These are phyloP conservation scores for Fopius arisanus DNA, from an alignment of 1,140 invertebrate genomes.

Conservation along the genomic window DNA sequence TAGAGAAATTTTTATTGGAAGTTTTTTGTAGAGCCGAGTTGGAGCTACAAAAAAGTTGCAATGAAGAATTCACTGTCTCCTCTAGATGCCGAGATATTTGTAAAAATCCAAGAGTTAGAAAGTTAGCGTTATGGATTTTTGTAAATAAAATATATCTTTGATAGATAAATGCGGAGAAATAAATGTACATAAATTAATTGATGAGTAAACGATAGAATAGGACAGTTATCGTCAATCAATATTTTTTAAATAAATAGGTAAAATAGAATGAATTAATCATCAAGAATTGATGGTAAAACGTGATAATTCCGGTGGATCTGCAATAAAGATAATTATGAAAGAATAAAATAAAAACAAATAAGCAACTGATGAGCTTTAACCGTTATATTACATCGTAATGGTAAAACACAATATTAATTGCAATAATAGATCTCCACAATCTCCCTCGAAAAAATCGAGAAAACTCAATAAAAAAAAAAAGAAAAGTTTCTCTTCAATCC, in stretches of 20 bases:
- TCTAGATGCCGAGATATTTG: too few species aligned
- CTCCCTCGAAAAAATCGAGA: not conserved
- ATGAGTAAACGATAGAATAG: not conserved
- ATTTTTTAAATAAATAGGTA: not conserved
- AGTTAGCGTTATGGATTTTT: too few species aligned
- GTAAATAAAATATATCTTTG: not conserved
- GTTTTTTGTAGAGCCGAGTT: too few species aligned
- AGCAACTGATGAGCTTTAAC: slow-evolving; percentile 38
- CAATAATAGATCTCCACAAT: slow-evolving; percentile 32
- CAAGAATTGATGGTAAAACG: not conserved
- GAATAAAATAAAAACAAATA: not conserved
- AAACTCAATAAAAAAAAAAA: slow-evolving; percentile 31
- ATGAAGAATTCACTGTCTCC: too few species aligned
- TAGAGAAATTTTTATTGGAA: not conserved
- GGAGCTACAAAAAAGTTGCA: too few species aligned
- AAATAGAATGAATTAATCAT: not conserved
- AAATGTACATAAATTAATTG: not conserved
- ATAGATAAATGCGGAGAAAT: not conserved
- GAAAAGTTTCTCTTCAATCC: slow-evolving; percentile 31
- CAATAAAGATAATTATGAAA: not conserved
- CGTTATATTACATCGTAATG: slow-evolving; percentile 59
- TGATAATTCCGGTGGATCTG: slow-evolving; percentile 1
- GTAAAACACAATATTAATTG: slow-evolving; percentile 57
- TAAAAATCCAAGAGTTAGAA: too few species aligned
- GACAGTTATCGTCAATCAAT: not conserved